Evolutionary conservation across 2,113 vertebrate species (phyloP).

Genomic region (Oreotrochilus melanogaster): DNA sequence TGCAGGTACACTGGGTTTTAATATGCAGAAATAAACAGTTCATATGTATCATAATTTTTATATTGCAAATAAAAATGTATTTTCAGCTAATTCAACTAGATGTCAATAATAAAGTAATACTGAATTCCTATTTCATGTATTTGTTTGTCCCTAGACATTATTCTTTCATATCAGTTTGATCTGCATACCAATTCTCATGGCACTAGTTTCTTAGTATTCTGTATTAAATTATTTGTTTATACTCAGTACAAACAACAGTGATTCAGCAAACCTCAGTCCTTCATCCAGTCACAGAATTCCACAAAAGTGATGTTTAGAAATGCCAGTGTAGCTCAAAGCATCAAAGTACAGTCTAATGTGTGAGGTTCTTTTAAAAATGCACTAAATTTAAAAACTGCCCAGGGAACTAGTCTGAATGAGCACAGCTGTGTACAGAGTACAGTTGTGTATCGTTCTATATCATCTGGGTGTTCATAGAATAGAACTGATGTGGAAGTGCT

Average conservation of each 20-base stretch:
- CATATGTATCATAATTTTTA: background rate
- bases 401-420: conserved; percentile 24
- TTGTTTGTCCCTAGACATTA: background rate
- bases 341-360: conserved; percentile 71
- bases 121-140: background rate
- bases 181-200: background rate
- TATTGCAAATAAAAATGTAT: background rate
- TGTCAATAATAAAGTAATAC: background rate
- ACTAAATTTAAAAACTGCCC: conserved; percentile 45
- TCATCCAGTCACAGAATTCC: background rate
- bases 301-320: background rate
- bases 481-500: background rate
- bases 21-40: background rate
- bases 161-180: background rate
- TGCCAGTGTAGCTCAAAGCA: background rate
- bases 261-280: background rate
- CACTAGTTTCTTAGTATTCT: background rate
- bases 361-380: conserved; percentile 69
- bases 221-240: background rate
- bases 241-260: background rate
- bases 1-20: background rate
- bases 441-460: conserved; percentile 25
- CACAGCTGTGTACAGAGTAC: background rate
- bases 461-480: background rate
- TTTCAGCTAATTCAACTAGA: background rate